A percentile compares a stretch with the other conserved stretches of the same genome.
Conservation (phyloP, 2,888 invertebrate species). For the Anthophora plumipes region DNA sequence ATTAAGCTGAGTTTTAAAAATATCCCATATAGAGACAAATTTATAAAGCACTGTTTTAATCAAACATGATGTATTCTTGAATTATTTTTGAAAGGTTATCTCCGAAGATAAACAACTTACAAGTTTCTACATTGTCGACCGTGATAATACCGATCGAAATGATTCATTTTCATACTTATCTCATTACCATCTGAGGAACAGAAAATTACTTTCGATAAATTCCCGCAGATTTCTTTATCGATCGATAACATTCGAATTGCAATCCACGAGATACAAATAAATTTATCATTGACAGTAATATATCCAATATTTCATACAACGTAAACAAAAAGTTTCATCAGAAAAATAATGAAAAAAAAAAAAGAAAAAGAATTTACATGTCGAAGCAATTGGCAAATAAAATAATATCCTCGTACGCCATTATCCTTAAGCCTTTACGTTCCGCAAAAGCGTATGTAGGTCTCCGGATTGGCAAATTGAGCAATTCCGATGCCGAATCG, state of each 20-base stretch:
- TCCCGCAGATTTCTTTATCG: neutral
- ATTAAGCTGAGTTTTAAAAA: no score
- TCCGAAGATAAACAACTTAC: no score
- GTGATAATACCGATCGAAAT: neutral
- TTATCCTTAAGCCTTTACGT: neutral
- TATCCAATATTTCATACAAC: no score
- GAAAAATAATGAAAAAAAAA: no score
- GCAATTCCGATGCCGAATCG: constrained; percentile 71
- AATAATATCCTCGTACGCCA: neutral
- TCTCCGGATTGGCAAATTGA: constrained; percentile 65
- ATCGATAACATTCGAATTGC: neutral
- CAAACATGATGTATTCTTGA: no score
- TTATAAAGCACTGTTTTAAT: no score
- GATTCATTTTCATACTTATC: neutral
- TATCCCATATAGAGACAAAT: no score
- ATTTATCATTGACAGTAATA: neutral
- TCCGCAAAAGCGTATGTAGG: constrained; percentile 38
- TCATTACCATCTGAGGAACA: neutral
- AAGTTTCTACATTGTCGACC: constrained; percentile 6
- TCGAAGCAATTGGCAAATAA: neutral
- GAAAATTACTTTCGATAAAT: neutral
- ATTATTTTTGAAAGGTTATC: neutral
- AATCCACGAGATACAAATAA: no score
- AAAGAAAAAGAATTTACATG: neutral
- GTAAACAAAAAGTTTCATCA: no score